Base-by-base conservation (phyloP, 1,140 invertebrate species). In the Pogonognathellus flavescens region DNA sequence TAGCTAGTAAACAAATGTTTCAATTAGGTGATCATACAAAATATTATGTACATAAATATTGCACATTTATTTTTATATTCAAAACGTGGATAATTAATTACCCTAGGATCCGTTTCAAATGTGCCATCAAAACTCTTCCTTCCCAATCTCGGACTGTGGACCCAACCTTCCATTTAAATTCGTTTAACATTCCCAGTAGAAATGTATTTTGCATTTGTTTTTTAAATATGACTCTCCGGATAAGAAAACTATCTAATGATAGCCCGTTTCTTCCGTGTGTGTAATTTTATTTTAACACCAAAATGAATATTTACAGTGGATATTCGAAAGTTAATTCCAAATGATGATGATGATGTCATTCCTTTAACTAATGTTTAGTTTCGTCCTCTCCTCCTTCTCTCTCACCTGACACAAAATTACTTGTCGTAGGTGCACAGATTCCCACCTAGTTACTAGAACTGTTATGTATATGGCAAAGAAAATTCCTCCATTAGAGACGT, bases 141-240 rank as follows among this genome's bases (percentile, higher is more conserved):
- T 16, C 50, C 80, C 2, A 57, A 22, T 81, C 80, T 81, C n/a
- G 80, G 80, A 31, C 80, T 81, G 52, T 25, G 80, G 11, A 81
- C 10, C 13, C 25, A 55, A 53, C 18, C 20, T 55, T 55, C 80
- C 50, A 81, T 81, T 81, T 25, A 18, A 55, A 59, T 22, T 8
- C 20, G 22, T 16, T 81, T 20, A 55, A 8, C 80, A 81, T 81
- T 76, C 70, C 70, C 70, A 76, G 70, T 50, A n/a, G 22, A 31
- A 66, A 66, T 66, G 10, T 66, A 8, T 60, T 60, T 60, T 60
- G 13, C 5, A 66, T 2, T 31, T 13, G 10, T 66, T 31, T 60
- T 60, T 55, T 55, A 55, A 60, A 60, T 60, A 20, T 60, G 59
- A 18, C 5, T n/a, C 0, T 20, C n/a, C 14, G 1, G 9, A 25